Conservation (phyloP, 2,888 invertebrate genomes). For the Corbicula japonica region DNA sequence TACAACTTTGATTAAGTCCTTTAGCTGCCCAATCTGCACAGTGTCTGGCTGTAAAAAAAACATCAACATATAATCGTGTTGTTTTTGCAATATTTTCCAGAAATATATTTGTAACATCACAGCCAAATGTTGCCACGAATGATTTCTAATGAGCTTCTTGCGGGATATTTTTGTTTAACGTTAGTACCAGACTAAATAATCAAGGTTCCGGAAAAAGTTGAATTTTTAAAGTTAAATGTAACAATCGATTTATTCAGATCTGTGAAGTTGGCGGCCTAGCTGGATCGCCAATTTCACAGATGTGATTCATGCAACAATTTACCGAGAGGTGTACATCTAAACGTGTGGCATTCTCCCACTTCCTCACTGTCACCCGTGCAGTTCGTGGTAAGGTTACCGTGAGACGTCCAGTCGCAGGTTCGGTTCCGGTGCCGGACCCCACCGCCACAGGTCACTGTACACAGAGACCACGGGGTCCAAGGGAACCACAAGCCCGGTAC, state of each 20-base stretch:
- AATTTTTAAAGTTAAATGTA: too few relatives aligned
- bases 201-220: too few relatives aligned
- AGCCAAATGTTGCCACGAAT: too few relatives aligned
- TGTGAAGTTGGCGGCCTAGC: neutral
- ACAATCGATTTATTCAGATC: neutral
- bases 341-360: conserved; percentile 75
- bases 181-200: too few relatives aligned
- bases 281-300: neutral
- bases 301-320: too few relatives aligned
- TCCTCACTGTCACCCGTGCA: conserved; percentile 74
- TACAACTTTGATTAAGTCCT: conserved; percentile 71
- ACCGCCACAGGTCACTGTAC: conserved; percentile 79
- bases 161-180: too few relatives aligned
- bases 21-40: conserved; percentile 71
- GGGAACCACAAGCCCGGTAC: conserved; percentile 82
- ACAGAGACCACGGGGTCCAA: conserved; percentile 79
- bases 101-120: too few relatives aligned
- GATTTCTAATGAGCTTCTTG: too few relatives aligned
- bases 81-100: too few relatives aligned
- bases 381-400: conserved; percentile 79
- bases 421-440: conserved; percentile 75
- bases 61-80: too few relatives aligned
- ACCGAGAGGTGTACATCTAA: conserved; percentile 76
- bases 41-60: conserved; percentile 40
- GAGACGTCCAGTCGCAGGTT: conserved; percentile 77